Evolutionary conservation across 2,797 vertebrate genomes (phyloP).

Genomic region (Sebastes hopkinsi): DNA sequence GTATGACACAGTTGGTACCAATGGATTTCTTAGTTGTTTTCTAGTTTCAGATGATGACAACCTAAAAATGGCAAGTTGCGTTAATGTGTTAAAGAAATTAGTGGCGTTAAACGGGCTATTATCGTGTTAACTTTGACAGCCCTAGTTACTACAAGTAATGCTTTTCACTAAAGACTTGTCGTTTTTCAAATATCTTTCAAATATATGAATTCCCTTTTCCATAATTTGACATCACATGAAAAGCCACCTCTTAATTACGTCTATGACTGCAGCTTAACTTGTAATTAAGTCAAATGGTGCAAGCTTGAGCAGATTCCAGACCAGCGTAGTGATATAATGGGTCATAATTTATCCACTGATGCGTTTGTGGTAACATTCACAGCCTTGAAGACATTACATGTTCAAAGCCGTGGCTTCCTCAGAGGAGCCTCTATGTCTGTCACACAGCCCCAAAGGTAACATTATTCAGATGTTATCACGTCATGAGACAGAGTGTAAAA

Average conservation of each 20-base stretch:
- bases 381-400: slow-evolving; percentile 6
- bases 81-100: no score
- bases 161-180: neutral
- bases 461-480: slow-evolving; percentile 45
- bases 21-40: no score
- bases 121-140: no score
- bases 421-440: slow-evolving; percentile 44
- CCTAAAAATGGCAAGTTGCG: no score
- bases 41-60: no score
- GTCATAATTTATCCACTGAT: slow-evolving; percentile 21
- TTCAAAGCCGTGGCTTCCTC: slow-evolving; percentile 37
- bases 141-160: neutral
- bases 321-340: neutral
- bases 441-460: slow-evolving; percentile 34
- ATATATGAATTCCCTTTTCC: neutral
- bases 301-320: slow-evolving; percentile 20
- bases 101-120: no score
- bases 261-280: slow-evolving; percentile 9
- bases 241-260: neutral
- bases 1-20: no score
- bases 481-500: slow-evolving; percentile 48
- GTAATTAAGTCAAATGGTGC: neutral
- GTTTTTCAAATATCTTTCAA: neutral
- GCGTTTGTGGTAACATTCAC: slow-evolving; percentile 1
- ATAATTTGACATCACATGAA: slow-evolving; percentile 13